Conservation (phyloP, 2,888 invertebrate genomes). For the Trissoscelio sp. region DNA sequence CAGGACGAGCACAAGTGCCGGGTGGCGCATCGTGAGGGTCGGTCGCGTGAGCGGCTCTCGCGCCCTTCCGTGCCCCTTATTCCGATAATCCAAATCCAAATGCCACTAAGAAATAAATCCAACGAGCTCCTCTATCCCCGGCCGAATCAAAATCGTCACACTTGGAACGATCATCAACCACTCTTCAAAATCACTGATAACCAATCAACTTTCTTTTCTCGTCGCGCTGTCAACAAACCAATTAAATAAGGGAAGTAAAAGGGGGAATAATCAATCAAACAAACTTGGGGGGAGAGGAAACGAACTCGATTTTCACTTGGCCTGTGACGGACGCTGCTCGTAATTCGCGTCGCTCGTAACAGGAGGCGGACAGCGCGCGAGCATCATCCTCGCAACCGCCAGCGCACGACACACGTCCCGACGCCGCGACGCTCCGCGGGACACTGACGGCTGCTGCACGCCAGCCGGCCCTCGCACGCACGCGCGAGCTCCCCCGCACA, state of each 20-base stretch:
- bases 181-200: conserved; percentile 16
- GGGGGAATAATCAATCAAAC: conserved; percentile 5
- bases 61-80: conserved; percentile 30
- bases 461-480: conserved; percentile 21
- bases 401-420: conserved; percentile 33
- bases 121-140: conserved; percentile 23
- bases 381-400: conserved; percentile 56
- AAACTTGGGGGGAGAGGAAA: conserved; percentile 10
- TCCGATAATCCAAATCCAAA: conserved; percentile 45
- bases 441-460: conserved; percentile 30
- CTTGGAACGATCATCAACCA: conserved; percentile 55
- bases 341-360: conserved; percentile 49
- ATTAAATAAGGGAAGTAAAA: neutral
- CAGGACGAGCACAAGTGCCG: conserved; percentile 64
- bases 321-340: conserved; percentile 14
- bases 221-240: conserved; percentile 6
- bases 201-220: no score
- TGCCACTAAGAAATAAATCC: conserved; percentile 59
- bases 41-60: conserved; percentile 46
- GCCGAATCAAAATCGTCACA: conserved; percentile 47
- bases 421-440: conserved; percentile 50
- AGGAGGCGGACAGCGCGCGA: conserved; percentile 68
- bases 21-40: conserved; percentile 66
- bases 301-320: conserved; percentile 39
- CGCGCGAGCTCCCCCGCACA: conserved; percentile 17